Percentiles rank a stretch among this genome's conserved stretches.
phyloP scores from a whole-genome alignment of 2,888 invertebrate species.

The Punctoribates punctum region DNA sequence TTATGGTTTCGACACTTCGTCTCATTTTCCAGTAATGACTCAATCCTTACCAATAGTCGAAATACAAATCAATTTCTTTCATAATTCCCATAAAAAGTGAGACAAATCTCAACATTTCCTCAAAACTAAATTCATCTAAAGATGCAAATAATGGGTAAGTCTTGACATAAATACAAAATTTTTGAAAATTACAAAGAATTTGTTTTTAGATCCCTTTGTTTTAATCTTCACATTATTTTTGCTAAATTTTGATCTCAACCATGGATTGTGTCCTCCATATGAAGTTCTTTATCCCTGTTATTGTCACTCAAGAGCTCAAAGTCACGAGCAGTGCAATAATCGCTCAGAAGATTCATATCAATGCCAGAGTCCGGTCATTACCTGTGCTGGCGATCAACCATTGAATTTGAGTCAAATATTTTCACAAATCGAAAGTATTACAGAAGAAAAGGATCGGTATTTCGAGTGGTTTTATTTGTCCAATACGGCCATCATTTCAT shows the following conservation, averaged over 20 bases:
- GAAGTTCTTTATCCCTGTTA: constrained; percentile 37
- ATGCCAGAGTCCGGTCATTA: background rate
- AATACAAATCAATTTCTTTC: too few relatives aligned
- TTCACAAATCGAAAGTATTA: background rate
- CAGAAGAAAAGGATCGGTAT: background rate
- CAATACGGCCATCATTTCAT: constrained; percentile 9
- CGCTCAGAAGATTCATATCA: background rate
- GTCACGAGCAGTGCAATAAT: background rate
- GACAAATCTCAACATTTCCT: too few relatives aligned
- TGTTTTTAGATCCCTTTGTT: background rate
- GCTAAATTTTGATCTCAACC: background rate
- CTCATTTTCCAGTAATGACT: too few relatives aligned
- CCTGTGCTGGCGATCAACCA: constrained; percentile 33
- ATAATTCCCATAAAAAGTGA: too few relatives aligned
- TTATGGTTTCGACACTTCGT: too few relatives aligned
- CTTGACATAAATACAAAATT: too few relatives aligned
- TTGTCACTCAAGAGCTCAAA: constrained; percentile 33
- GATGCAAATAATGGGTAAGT: too few relatives aligned
- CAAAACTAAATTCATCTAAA: too few relatives aligned
- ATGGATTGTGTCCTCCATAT: constrained; percentile 37
- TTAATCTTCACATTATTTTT: background rate
- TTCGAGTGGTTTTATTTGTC: constrained; percentile 42
- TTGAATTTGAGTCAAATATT: constrained; percentile 1
- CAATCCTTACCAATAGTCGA: too few relatives aligned
- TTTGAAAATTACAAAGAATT: background rate